Conservation (phyloP, 2,113 vertebrate genomes). For the Saiga tatarica region DNA sequence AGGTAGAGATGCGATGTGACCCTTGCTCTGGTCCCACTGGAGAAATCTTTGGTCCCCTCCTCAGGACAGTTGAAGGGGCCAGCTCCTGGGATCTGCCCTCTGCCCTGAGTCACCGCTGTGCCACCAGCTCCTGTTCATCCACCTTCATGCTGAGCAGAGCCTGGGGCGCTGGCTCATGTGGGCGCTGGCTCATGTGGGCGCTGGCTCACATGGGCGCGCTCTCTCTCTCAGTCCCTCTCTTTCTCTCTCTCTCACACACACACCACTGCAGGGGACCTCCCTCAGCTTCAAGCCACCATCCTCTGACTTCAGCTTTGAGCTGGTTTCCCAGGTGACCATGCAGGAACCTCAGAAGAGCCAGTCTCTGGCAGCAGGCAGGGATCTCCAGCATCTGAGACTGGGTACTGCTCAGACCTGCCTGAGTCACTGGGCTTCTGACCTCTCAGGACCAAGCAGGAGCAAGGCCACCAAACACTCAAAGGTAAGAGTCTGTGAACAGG, state of each 20-base stretch:
- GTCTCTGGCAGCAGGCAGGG: background rate
- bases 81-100: background rate
- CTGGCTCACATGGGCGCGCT: background rate
- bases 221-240: background rate
- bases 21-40: background rate
- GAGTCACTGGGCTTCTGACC: background rate
- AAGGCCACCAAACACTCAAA: background rate
- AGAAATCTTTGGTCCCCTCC: background rate
- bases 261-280: background rate
- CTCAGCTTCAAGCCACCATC: background rate
- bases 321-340: background rate
- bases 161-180: background rate
- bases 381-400: background rate
- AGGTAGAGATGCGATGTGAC: background rate
- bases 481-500: background rate
- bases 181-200: background rate
- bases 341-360: background rate
- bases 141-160: background rate
- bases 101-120: fast-evolving
- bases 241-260: background rate
- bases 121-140: background rate
- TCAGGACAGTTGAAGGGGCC: background rate
- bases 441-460: background rate
- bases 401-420: background rate
- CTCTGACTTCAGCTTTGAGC: background rate